A percentile compares a stretch with the other conserved stretches of the same genome.
phyloP scores from a whole-genome alignment of 2,888 invertebrate genomes.

The Melieria picta region DNA sequence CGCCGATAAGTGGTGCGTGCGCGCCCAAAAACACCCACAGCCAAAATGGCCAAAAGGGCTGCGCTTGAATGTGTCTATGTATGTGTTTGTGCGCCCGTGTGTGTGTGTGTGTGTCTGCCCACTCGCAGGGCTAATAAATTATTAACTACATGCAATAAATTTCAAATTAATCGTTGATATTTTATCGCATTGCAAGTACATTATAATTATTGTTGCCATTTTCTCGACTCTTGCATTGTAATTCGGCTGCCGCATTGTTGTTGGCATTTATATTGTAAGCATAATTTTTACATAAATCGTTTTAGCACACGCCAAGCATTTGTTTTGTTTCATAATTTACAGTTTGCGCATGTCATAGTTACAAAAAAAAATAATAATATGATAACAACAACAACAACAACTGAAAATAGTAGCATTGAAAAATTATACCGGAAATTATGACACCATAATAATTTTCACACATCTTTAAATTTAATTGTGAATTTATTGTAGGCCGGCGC shows the following conservation, averaged over 20 bases:
- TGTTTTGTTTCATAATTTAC: too few relatives aligned
- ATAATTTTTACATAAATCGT: conserved; percentile 21
- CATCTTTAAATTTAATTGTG: conserved; percentile 29
- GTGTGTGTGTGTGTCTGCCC: not conserved
- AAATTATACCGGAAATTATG: conserved; percentile 8
- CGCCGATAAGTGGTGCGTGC: too few relatives aligned
- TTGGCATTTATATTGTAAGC: conserved; percentile 10
- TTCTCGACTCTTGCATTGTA: conserved; percentile 15
- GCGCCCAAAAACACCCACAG: too few relatives aligned
- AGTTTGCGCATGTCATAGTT: not conserved
- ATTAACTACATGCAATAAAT: conserved; percentile 60
- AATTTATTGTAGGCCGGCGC: conserved; percentile 11
- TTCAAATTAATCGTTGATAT: conserved; percentile 62
- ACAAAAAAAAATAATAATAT: conserved; percentile 1
- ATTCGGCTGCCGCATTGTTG: conserved; percentile 8
- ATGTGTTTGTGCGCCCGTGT: not conserved
- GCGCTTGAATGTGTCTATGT: not conserved
- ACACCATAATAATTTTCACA: conserved; percentile 23
- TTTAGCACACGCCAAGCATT: not conserved
- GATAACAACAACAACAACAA: conserved; percentile 7
- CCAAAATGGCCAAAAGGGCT: too few relatives aligned
- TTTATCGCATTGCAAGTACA: conserved; percentile 54
- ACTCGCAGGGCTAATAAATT: conserved; percentile 54
- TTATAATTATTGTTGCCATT: conserved; percentile 47
- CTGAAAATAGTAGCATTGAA: conserved; percentile 13